Evolutionary conservation across 2,113 vertebrate species (phyloP), one percentile per base, ranked within the genome.

Genomic region (Stegastes partitus): DNA sequence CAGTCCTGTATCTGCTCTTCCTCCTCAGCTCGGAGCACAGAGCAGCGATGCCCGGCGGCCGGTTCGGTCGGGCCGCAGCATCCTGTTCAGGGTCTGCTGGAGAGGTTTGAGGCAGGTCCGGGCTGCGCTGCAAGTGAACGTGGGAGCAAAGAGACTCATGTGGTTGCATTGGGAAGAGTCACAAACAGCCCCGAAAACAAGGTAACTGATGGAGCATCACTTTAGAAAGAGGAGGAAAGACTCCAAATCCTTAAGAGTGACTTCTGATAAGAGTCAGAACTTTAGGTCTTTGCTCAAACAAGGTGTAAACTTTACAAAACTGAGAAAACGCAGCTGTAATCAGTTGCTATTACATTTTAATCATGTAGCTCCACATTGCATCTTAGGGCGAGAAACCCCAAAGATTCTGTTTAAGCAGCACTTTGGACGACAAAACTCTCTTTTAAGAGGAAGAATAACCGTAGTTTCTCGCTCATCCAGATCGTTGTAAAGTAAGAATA

Each of bases 121-220:
- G 95, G 94, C 45, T 95, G 95, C 11, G 91, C 87, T 2, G 93
- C 94, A 3, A 80, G 86, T 76, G 94, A 93, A 21, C 81, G 37
- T 0, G 91, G 92, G 0, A 80, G 81, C 62, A 93, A 87, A 72
- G 95, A 96, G 82, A 95, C 94, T 14, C 95, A 95, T 9, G 90
- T 94, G 1, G 78, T 96, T 0, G 81, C 92, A 15, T 71, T 95
- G 70, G 86, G 87, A 5, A 84, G 82, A 39, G 70, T 59, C 3
- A 83, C 81, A 4, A 74, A 65, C 61, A 74, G 64, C 19, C 68
- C 88, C 0, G 70, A 81, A 10, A 91, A 83, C 22, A 85, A 86
- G 91, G 94, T 93, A 42, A 39, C 18, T 23, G 39, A 42, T 50
- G 47, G 26, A 44, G 0, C 0, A 7, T 51, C 16, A 51, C 14